Evolutionary conservation across 2,888 invertebrate species (phyloP).

Genomic region (Apoda limacodes): DNA sequence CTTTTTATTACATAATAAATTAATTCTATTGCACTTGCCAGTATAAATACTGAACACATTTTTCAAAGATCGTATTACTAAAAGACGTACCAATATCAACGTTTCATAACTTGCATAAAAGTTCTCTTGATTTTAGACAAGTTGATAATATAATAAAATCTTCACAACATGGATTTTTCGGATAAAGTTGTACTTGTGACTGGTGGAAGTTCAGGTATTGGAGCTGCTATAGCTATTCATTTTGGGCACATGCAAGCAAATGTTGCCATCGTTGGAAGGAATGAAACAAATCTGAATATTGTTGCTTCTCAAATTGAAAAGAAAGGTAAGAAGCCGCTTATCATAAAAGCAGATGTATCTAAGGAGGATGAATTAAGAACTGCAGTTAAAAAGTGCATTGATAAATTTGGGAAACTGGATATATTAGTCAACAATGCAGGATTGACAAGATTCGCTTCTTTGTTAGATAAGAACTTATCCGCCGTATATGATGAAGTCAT

Average conservation of each 20-base stretch:
- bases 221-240: slow-evolving; percentile 29
- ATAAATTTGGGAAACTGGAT: slow-evolving; percentile 25
- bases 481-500: slow-evolving; percentile 22
- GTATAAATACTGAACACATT: too few relatives aligned
- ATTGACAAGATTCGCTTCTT: slow-evolving; percentile 11
- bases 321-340: slow-evolving; percentile 23
- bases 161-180: slow-evolving; percentile 28
- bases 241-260: slow-evolving; percentile 32
- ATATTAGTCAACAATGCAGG: slow-evolving; percentile 32
- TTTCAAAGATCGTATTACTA: too few relatives aligned
- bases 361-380: slow-evolving; percentile 22
- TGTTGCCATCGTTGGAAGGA: slow-evolving; percentile 31
- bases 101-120: too few relatives aligned
- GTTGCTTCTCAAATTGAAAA: too few relatives aligned
- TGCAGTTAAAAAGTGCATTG: slow-evolving; percentile 23
- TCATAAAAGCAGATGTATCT: slow-evolving; percentile 24
- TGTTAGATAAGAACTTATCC: slow-evolving; percentile 19
- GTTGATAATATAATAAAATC: too few relatives aligned
- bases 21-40: too few relatives aligned
- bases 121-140: too few relatives aligned
- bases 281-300: too few relatives aligned
- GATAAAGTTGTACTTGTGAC: slow-evolving; percentile 34
- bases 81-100: too few relatives aligned
- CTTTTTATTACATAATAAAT: too few relatives aligned
- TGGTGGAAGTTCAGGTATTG: slow-evolving; percentile 38